Evolutionary conservation across 2,888 invertebrate species (phyloP), one percentile per base, ranked within the genome.

Genomic region (Mechanitis messenoides): DNA sequence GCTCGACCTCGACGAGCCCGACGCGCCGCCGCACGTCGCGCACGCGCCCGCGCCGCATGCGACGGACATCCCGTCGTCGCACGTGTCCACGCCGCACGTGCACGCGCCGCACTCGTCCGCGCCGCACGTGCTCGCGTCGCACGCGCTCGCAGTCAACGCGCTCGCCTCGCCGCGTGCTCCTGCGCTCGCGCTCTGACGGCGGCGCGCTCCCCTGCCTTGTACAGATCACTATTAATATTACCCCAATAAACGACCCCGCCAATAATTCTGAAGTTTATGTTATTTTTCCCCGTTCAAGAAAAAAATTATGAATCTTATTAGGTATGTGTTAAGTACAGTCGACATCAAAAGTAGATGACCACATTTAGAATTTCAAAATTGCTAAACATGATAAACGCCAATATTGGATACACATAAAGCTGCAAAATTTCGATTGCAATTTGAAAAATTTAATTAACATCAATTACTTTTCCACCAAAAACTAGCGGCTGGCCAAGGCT

Each of bases 1-100:
- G 62, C 91, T 96, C 70, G 96, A 96, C 91, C 92, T 96, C 76
- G 96, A 96, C 87, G 96, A 96, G 72, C 90, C 96, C 71, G 96
- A 96, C 74, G 78, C 81, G 76, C 81, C 84, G 73, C 74, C 77
- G 67, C 81, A 74, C 72, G 58, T 63, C 55, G 60, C 53, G 55
- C 61, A 59, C 55, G 56, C 56, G 61, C 63, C 47, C 3, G 6
- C 55, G 58, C 60, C 61, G 61, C 63, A 64, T 59, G 55, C 57
- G 69, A 46, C 68, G 55, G 35, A 35, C 35, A 6, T 5, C 4
- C 35, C 35, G 3, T 3, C 6, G 35, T 35, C 35, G 35, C 35
- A 42, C 42, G 6, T 9, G 38, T 38, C 38, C 38, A 7, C 64
- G 45, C 64, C 53, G 62, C 55, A 55, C 47, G 62, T 33, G 53